Percentiles rank a stretch among this genome's conserved stretches.
phyloP scores from a whole-genome alignment of 2,113 vertebrate genomes.

The Corythaixoides concolor region DNA sequence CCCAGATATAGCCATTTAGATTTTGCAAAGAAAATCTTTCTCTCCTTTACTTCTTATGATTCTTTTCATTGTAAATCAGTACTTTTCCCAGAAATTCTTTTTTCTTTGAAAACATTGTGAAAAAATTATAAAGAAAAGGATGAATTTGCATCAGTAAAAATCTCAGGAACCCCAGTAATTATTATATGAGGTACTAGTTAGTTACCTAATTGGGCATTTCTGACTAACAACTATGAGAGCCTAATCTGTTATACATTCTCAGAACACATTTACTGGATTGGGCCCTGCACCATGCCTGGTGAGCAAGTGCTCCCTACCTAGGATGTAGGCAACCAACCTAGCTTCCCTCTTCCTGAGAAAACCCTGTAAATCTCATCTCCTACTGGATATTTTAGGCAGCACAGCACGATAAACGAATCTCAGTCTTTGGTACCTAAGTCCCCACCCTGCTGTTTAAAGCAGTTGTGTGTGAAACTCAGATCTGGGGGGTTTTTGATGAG shows the following conservation, averaged over 20 bases:
- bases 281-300: neutral
- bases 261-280: neutral
- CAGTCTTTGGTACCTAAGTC: neutral
- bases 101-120: neutral
- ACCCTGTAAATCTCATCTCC: neutral
- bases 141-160: neutral
- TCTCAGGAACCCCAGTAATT: neutral
- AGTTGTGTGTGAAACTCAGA: neutral
- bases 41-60: neutral
- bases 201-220: neutral
- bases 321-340: neutral
- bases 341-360: neutral
- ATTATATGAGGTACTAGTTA: neutral
- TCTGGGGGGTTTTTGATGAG: neutral
- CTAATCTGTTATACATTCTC: neutral
- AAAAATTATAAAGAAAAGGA: neutral
- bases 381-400: neutral
- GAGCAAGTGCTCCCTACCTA: neutral
- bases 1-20: neutral
- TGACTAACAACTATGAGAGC: neutral
- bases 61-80: neutral
- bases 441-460: neutral
- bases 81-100: neutral
- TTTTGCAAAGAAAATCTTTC: neutral
- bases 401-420: neutral